Evolutionary conservation across 2,888 invertebrate genomes (phyloP).

Genomic region (Ormyrus pomaceus): DNA sequence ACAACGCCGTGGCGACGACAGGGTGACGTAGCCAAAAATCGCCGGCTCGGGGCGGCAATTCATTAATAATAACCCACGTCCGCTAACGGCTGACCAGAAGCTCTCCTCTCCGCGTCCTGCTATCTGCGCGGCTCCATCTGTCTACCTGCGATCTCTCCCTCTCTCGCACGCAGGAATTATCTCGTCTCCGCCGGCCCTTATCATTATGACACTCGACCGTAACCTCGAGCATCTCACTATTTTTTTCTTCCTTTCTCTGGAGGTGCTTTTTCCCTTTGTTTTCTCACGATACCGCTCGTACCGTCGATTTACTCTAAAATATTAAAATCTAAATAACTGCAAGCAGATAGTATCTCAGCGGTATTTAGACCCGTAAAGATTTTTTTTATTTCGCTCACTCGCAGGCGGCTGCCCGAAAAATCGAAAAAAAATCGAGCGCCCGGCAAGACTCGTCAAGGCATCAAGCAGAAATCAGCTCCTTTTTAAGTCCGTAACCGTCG

Average conservation of each 20-base stretch:
- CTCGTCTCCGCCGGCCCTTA: constrained; percentile 50
- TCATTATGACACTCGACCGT: constrained; percentile 49
- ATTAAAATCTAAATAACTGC: too few species aligned
- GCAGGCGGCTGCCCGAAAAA: neutral
- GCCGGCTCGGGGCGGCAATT: constrained; percentile 49
- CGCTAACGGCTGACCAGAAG: constrained; percentile 64
- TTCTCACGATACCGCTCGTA: constrained; percentile 31
- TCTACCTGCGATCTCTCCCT: constrained; percentile 41
- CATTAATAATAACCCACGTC: constrained; percentile 65
- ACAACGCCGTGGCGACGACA: constrained; percentile 26
- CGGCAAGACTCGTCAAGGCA: neutral
- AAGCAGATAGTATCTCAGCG: neutral
- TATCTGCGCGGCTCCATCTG: constrained; percentile 51
- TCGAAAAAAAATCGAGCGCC: constrained; percentile 1
- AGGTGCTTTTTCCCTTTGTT: constrained; percentile 32
- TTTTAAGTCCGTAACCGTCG: too few species aligned
- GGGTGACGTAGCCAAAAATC: constrained; percentile 22
- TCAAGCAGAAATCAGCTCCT: neutral
- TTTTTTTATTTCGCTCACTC: neutral
- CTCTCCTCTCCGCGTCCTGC: constrained; percentile 47
- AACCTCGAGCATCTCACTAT: neutral
- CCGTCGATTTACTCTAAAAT: neutral
- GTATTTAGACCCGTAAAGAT: too few species aligned
- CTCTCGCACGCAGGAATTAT: constrained; percentile 47
- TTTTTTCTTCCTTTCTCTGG: constrained; percentile 7